Evolutionary conservation across 2,113 vertebrate species (phyloP).

Genomic region (Diphyllodes magnificus): DNA sequence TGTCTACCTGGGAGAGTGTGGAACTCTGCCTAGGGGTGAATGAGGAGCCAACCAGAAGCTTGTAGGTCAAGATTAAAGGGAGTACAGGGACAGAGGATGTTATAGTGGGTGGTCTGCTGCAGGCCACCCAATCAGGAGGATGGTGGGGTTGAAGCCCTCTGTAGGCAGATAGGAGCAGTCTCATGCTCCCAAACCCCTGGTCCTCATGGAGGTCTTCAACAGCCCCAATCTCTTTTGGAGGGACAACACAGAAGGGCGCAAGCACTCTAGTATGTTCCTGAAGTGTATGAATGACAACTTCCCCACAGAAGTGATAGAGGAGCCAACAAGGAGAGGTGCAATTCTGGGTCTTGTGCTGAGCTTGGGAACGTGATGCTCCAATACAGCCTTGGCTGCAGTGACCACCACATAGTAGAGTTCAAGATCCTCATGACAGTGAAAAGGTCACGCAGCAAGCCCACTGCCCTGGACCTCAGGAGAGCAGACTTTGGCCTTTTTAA

Average conservation of each 20-base stretch:
- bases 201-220: background rate
- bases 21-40: background rate
- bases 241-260: background rate
- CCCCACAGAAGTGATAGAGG: background rate
- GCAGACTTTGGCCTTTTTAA: background rate
- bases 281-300: accelerated
- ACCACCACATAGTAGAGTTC: background rate
- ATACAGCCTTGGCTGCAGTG: background rate
- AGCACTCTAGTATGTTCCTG: background rate
- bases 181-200: background rate
- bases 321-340: background rate
- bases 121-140: background rate
- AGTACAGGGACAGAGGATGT: background rate
- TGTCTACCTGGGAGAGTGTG: background rate
- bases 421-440: background rate
- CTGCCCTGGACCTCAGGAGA: background rate
- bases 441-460: background rate
- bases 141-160: background rate
- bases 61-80: background rate
- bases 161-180: background rate
- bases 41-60: background rate
- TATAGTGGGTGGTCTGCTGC: background rate
- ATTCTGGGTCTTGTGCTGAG: background rate
- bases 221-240: no score
- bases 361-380: background rate